Percentiles rank a stretch among this genome's conserved stretches.
phyloP scores from a whole-genome alignment of 2,797 vertebrate species.

The Melanotaenia pygmaea region DNA sequence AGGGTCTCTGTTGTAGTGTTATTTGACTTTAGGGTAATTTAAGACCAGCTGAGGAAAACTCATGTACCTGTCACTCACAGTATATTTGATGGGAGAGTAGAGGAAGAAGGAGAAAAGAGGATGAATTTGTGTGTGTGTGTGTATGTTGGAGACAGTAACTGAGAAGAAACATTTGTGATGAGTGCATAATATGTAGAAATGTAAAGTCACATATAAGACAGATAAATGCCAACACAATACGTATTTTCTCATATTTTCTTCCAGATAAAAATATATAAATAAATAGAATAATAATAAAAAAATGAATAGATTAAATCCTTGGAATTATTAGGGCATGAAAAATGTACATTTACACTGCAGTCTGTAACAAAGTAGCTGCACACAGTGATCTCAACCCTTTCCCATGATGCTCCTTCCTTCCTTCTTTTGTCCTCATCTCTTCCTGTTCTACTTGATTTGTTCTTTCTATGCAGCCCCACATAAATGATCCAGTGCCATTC shows the following conservation, averaged over 20 bases:
- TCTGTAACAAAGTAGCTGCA: slow-evolving; percentile 22
- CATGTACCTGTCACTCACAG: slow-evolving; percentile 5
- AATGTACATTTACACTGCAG: slow-evolving; percentile 8
- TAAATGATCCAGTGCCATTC: not conserved
- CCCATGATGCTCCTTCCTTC: slow-evolving; percentile 47
- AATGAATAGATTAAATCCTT: too few relatives aligned
- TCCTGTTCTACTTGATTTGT: slow-evolving; percentile 25
- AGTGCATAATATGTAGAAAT: not conserved
- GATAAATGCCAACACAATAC: not conserved
- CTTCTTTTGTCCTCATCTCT: slow-evolving; percentile 38
- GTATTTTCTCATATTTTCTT: not conserved
- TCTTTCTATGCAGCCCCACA: not conserved
- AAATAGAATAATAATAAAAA: not conserved
- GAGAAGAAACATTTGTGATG: not conserved
- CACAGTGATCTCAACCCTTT: slow-evolving; percentile 32
- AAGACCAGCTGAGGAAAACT: slow-evolving; percentile 11
- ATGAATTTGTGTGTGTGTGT: not conserved
- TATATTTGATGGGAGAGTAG: not conserved
- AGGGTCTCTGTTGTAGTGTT: not conserved
- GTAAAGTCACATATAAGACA: not conserved
- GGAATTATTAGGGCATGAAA: too few relatives aligned
- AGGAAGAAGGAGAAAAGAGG: not conserved
- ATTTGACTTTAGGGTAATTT: slow-evolving; percentile 19
- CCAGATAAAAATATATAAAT: not conserved
- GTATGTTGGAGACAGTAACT: not conserved